Conservation (phyloP, 2,797 vertebrate genomes). For the Sebastiscus albofasciatus region DNA sequence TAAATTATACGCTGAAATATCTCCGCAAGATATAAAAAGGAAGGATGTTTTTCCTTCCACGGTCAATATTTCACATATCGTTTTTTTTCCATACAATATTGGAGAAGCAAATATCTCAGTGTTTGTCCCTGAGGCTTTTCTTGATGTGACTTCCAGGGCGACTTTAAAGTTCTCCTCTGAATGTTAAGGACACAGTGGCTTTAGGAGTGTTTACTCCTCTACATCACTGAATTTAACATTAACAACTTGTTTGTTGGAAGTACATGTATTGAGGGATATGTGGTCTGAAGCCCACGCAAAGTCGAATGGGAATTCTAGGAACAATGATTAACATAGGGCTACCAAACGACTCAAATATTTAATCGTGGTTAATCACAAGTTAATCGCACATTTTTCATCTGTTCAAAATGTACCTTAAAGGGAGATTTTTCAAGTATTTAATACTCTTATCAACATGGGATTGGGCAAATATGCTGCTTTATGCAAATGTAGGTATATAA, state of each 20-base stretch:
- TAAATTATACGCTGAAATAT: conserved; percentile 34
- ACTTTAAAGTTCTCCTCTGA: conserved; percentile 13
- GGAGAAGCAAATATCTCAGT: conserved; percentile 15
- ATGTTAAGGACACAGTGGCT: conserved; percentile 13
- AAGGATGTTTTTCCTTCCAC: conserved; percentile 25
- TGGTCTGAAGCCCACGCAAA: neutral
- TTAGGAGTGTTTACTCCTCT: neutral
- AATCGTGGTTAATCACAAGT: too few species aligned
- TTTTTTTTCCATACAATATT: neutral
- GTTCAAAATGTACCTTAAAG: too few species aligned
- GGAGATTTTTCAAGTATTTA: too few species aligned
- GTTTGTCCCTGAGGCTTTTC: conserved; percentile 20
- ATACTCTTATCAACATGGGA: too few species aligned
- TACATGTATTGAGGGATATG: neutral
- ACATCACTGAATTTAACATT: neutral
- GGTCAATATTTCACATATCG: conserved; percentile 25
- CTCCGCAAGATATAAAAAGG: conserved; percentile 28
- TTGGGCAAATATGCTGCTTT: too few species aligned
- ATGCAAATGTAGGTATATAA: too few species aligned
- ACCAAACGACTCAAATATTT: too few species aligned
- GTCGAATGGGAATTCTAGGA: neutral
- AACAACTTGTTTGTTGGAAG: neutral
- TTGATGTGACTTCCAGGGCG: neutral
- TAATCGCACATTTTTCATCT: too few species aligned
- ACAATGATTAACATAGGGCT: too few species aligned